phyloP scores from a whole-genome alignment of 2,888 invertebrate genomes.

The Lepidonotus clava region DNA sequence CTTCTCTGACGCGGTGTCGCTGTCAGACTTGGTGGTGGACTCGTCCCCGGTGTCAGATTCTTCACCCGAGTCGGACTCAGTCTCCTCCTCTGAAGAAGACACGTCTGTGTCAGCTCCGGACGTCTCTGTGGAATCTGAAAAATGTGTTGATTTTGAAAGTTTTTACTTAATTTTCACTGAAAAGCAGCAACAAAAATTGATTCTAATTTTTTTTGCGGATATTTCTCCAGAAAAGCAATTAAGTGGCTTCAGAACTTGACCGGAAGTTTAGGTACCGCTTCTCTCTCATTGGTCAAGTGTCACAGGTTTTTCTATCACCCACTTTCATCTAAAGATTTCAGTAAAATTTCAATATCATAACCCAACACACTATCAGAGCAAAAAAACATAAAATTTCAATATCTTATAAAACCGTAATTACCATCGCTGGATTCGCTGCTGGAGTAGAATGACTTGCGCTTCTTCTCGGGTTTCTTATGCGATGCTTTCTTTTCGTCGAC shows the following conservation, averaged over 20 bases:
- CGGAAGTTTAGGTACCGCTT: no score
- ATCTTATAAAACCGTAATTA: background rate
- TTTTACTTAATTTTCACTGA: no score
- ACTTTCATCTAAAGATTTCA: no score
- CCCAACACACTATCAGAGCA: background rate
- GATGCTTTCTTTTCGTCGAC: slow-evolving; percentile 65
- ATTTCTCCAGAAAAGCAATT: no score
- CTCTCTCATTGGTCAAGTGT: no score
- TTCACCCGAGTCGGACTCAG: slow-evolving; percentile 57
- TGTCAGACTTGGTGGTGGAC: slow-evolving; percentile 39
- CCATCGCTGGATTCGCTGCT: slow-evolving; percentile 80
- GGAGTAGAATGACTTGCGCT: slow-evolving; percentile 86
- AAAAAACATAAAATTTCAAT: background rate
- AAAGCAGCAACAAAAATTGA: no score
- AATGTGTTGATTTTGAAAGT: no score
- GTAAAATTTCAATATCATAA: no score
- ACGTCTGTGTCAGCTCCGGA: slow-evolving; percentile 41
- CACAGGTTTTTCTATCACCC: background rate
- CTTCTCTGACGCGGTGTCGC: slow-evolving; percentile 63
- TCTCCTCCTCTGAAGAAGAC: slow-evolving; percentile 48
- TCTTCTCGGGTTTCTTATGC: slow-evolving; percentile 50
- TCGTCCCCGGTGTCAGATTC: slow-evolving; percentile 60
- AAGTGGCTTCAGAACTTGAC: no score
- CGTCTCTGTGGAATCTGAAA: slow-evolving; percentile 41
- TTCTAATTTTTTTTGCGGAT: no score